Evolutionary conservation across 2,797 vertebrate genomes (phyloP), one percentile per base, ranked within the genome.

Genomic region (Sebastes vulpes): DNA sequence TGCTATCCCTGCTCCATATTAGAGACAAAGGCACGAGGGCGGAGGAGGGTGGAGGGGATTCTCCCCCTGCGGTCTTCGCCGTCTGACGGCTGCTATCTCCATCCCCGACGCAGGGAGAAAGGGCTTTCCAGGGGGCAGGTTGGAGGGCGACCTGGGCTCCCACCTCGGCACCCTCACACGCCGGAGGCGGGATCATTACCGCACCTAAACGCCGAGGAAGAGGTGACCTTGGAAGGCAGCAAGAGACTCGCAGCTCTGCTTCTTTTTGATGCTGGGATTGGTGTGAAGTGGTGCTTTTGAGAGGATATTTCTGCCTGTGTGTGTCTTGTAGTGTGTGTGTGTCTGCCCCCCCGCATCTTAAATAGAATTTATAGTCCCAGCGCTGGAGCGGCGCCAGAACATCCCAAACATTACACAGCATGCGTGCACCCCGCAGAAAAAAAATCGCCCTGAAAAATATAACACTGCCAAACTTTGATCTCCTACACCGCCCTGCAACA

Each of bases 211-310:
- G 7, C 69, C 7, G 58, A 77, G 26, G 54, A 48, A 50, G 61
- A 86, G 46, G 64, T 83, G 90, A 95, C 93, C 93, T 90, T 93
- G 89, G 48, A 81, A 57, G 66, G 65, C n/a, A 53, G 66, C 71
- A 28, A 72, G 65, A 81, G 35, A 31, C 70, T 35, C 1, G 18
- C 23, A 61, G 48, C 67, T 68, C 11, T 52, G 8, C 53, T 72
- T 69, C 23, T 52, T 70, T 75, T 64, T 63, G 46, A 67, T 65
- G 64, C n/a, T 52, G 28, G 23, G 58, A 75, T 65, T 42, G 21
- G 29, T 31, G 57, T 46, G 21, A 67, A 59, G n/a, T 46, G 18
- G 46, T 66, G 23, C 32, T 25, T 73, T n/a, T 69, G 20, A 38
- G 14, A 72, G 63, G 46, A 25, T 56, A 57, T 82, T 71, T 71